Evolutionary conservation across 2,888 invertebrate genomes (phyloP).

Genomic region (Theristus sp.): DNA sequence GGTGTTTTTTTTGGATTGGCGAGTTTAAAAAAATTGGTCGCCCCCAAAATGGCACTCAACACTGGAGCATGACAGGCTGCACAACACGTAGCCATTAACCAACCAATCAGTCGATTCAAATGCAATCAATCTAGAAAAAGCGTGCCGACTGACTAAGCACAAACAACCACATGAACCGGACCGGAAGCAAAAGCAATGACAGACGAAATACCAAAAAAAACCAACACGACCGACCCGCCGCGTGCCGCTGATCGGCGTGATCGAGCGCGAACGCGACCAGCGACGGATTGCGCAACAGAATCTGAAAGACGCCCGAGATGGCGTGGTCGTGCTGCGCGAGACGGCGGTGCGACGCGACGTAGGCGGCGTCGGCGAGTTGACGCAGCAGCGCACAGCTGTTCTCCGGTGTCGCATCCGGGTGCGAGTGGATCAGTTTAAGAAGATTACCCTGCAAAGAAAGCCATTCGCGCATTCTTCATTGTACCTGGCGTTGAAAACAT

Average conservation of each 20-base stretch:
- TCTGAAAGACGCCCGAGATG: slow-evolving; percentile 50
- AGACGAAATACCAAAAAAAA: background rate
- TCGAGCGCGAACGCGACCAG: slow-evolving; percentile 50
- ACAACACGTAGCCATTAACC: no score
- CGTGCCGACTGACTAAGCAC: no score
- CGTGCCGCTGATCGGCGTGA: slow-evolving; percentile 40
- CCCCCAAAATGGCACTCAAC: no score
- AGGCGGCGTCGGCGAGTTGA: slow-evolving; percentile 44
- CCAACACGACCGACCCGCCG: background rate
- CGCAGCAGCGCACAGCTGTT: slow-evolving; percentile 54
- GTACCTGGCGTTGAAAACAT: no score
- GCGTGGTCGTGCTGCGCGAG: slow-evolving; percentile 54
- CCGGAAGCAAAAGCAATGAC: no score
- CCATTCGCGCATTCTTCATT: background rate
- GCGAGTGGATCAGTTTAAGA: slow-evolving; percentile 52
- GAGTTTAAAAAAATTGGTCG: no score
- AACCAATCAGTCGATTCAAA: no score
- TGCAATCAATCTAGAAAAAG: no score
- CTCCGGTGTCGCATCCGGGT: slow-evolving; percentile 54
- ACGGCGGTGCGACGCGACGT: slow-evolving; percentile 61
- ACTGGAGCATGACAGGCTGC: no score
- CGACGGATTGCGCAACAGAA: slow-evolving; percentile 44
- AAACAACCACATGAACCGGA: no score
- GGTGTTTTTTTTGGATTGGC: no score
- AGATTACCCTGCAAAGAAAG: background rate